Percentiles rank a stretch among this genome's conserved stretches.
These are phyloP conservation scores for Burhinus bistriatus DNA, from an alignment of 2,113 vertebrate genomes.

Conservation along the genomic window DNA sequence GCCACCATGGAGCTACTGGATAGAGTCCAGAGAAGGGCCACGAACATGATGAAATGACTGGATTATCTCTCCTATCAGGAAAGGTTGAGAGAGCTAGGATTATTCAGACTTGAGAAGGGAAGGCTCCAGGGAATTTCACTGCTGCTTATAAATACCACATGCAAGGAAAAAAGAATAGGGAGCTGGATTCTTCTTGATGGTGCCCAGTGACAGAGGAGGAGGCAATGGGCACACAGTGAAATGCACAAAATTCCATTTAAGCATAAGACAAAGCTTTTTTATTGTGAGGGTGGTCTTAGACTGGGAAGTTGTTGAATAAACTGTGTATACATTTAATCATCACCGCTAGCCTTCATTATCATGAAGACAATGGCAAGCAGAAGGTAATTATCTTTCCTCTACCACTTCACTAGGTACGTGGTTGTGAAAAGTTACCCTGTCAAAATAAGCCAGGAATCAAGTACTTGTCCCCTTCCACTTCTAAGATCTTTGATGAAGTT, in stretches of 20 bases:
- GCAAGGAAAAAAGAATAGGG: neutral
- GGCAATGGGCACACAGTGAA: neutral
- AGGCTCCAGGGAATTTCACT: neutral
- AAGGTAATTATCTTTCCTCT: neutral
- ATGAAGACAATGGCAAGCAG: neutral
- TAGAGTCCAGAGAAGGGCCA: neutral
- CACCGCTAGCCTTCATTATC: neutral
- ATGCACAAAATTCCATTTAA: neutral
- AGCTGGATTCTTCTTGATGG: neutral
- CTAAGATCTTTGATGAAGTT: neutral
- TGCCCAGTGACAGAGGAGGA: neutral
- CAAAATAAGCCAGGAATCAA: neutral
- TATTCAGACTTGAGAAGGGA: neutral
- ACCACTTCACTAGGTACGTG: neutral
- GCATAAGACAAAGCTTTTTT: neutral
- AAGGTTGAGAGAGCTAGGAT: neutral
- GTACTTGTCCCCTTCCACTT: neutral
- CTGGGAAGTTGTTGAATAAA: neutral
- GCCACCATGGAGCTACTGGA: neutral
- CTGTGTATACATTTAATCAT: neutral
- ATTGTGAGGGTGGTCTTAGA: neutral
- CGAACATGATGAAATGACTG: neutral
- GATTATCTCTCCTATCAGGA: neutral
- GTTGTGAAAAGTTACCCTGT: neutral
- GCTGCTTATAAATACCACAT: neutral